These are phyloP conservation scores for Globicephala melas DNA, from an alignment of 2,113 vertebrate species.

Conservation along the genomic window DNA sequence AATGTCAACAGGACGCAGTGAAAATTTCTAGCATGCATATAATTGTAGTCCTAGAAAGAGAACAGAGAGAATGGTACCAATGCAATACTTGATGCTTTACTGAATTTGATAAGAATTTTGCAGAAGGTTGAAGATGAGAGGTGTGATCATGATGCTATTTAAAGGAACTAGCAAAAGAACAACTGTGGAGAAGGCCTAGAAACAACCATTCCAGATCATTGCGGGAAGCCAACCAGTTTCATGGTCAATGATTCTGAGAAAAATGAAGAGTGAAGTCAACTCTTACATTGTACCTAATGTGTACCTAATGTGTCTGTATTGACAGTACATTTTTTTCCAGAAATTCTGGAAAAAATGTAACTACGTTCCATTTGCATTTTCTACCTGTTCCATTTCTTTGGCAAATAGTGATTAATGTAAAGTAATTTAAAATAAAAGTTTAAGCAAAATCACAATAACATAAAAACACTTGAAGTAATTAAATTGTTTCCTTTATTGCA, in stretches of 20 bases:
- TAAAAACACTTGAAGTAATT: slow-evolving; percentile 43
- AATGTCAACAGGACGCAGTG: not conserved
- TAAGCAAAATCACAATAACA: not conserved
- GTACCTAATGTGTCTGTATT: not conserved
- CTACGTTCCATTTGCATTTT: not conserved
- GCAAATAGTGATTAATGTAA: not conserved
- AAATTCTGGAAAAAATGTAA: not conserved
- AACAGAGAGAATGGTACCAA: not conserved
- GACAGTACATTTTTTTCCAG: not conserved
- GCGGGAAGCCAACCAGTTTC: not conserved
- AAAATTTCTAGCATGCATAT: not conserved
- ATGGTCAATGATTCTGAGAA: not conserved
- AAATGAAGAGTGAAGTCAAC: not conserved
- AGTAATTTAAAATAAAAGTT: slow-evolving; percentile 46
- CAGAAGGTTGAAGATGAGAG: not conserved
- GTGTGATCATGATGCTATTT: not conserved
- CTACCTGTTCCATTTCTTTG: not conserved
- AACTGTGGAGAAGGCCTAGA: not conserved
- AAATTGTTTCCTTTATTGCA: slow-evolving; percentile 59
- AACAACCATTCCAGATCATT: not conserved
- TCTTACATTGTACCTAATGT: not conserved
- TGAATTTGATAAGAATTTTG: not conserved
- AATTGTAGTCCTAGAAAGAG: not conserved
- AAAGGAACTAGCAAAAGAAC: not conserved
- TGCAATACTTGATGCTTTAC: not conserved